Conservation (phyloP, 2,113 vertebrate genomes). For the Proteles cristata region DNA sequence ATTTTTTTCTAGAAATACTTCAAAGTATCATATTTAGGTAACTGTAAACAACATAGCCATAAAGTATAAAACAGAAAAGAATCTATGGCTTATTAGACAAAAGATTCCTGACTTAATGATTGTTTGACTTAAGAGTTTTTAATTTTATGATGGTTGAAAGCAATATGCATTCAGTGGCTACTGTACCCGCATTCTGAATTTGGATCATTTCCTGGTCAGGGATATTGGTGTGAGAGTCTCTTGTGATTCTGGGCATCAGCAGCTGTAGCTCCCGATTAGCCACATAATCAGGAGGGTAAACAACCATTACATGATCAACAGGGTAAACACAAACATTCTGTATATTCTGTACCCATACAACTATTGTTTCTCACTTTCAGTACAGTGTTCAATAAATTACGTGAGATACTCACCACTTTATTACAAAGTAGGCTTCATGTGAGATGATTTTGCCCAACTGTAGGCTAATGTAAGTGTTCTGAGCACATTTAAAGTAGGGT, state of each 20-base stretch:
- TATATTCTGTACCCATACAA: background rate
- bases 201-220: background rate
- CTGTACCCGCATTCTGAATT: background rate
- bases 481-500: background rate
- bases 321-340: background rate
- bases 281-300: background rate
- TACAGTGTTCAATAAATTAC: background rate
- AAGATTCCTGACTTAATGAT: background rate
- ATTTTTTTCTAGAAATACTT: background rate
- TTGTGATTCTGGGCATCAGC: background rate
- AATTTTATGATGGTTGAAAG: background rate
- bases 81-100: background rate
- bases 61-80: background rate
- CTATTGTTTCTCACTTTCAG: background rate
- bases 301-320: background rate
- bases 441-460: background rate
- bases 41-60: background rate
- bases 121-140: background rate
- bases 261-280: background rate
- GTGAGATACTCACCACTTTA: background rate
- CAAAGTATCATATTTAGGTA: background rate
- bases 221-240: background rate
- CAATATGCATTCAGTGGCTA: background rate
- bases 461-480: background rate
- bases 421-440: background rate